Evolutionary conservation across 2,113 vertebrate species (phyloP).

Genomic region (Craseonycteris thonglongyai): DNA sequence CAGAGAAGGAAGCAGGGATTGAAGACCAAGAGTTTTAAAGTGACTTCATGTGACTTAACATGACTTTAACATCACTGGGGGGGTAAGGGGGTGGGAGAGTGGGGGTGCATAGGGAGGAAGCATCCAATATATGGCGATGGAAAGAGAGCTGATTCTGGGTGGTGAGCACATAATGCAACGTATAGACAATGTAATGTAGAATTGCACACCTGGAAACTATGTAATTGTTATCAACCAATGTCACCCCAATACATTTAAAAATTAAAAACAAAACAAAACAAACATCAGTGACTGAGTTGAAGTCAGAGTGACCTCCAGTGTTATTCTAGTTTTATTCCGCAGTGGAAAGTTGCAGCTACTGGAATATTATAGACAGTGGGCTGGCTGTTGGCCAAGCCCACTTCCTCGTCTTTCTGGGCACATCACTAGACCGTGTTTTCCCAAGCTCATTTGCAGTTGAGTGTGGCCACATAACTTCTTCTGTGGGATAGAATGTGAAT

Average conservation of each 20-base stretch:
- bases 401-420: not conserved
- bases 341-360: not conserved
- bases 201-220: no score
- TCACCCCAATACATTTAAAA: no score
- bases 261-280: no score
- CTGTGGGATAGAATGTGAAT: not conserved
- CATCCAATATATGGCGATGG: no score
- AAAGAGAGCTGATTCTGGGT: no score
- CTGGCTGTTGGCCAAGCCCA: not conserved
- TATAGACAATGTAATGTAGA: no score
- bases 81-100: no score
- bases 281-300: not conserved
- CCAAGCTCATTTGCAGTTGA: not conserved
- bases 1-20: not conserved
- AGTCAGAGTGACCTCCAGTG: not conserved
- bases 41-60: not conserved
- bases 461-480: not conserved
- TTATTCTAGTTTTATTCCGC: not conserved
- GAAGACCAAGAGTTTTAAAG: not conserved
- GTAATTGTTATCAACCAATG: no score
- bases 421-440: not conserved
- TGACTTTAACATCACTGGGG: not conserved
- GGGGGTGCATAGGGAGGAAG: no score
- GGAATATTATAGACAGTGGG: not conserved
- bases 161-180: no score